Evolutionary conservation across 2,888 invertebrate genomes (phyloP).

Genomic region (Pollenia labialis): DNA sequence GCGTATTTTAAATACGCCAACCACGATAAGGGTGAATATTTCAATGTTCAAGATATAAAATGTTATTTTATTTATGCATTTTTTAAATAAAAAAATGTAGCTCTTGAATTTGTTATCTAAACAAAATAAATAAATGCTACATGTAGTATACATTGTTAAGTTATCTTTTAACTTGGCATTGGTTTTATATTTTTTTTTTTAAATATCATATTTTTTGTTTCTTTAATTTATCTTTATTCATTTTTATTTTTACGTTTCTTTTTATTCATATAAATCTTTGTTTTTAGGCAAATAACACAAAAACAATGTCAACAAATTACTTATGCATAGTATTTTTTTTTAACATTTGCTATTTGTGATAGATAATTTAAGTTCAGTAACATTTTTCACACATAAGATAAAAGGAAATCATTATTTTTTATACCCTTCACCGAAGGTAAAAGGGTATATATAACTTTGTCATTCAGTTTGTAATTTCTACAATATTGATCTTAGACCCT

Average conservation of each 20-base stretch:
- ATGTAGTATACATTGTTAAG: background rate
- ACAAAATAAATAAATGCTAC: background rate
- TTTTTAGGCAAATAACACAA: constrained; percentile 20
- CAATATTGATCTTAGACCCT: too few relatives aligned
- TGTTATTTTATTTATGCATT: too few relatives aligned
- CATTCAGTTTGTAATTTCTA: too few relatives aligned
- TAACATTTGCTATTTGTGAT: background rate
- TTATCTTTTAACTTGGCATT: constrained; percentile 65
- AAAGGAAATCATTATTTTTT: background rate
- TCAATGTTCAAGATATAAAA: too few relatives aligned
- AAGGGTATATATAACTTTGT: too few relatives aligned
- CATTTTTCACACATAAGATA: background rate
- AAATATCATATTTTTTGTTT: constrained; percentile 44
- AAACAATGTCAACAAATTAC: constrained; percentile 17
- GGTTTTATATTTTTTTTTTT: constrained; percentile 17
- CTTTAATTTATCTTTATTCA: constrained; percentile 38
- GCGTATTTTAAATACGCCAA: too few relatives aligned
- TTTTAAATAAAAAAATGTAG: too few relatives aligned
- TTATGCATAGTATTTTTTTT: constrained; percentile 25
- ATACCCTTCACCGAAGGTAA: too few relatives aligned
- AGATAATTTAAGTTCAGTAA: constrained; percentile 25
- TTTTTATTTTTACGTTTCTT: constrained; percentile 3
- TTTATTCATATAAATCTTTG: constrained; percentile 10
- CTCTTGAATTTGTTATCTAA: background rate
- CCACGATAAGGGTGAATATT: too few relatives aligned